Conservation (phyloP, 2,797 vertebrate genomes). For the Simalia tracyae region DNA sequence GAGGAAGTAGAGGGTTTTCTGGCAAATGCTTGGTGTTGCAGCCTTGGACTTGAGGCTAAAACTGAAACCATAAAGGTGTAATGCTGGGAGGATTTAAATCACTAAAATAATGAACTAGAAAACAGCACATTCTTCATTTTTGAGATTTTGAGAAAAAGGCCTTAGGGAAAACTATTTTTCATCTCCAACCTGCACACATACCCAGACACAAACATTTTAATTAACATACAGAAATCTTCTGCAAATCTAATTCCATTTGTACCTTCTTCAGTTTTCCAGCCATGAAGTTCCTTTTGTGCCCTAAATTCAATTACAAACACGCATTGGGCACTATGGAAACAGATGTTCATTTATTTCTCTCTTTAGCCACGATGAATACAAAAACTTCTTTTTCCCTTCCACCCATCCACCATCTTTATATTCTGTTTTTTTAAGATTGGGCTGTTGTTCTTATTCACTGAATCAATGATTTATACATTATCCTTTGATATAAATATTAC, state of each 20-base stretch:
- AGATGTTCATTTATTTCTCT: conserved; percentile 41
- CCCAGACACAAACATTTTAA: conserved; percentile 46
- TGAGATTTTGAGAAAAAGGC: conserved; percentile 45
- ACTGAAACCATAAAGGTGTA: conserved; percentile 61
- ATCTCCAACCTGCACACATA: conserved; percentile 63
- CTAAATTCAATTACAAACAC: conserved; percentile 69
- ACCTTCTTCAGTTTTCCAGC: conserved; percentile 72
- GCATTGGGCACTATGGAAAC: conserved; percentile 60
- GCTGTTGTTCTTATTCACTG: not conserved
- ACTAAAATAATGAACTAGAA: conserved; percentile 64
- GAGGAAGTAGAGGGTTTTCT: conserved; percentile 58
- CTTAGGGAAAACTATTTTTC: conserved; percentile 64
- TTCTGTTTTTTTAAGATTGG: not conserved
- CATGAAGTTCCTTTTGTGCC: conserved; percentile 69
- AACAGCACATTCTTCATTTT: conserved; percentile 66
- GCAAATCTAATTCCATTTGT: conserved; percentile 73
- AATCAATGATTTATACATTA: not conserved
- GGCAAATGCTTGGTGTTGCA: conserved; percentile 61
- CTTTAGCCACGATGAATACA: not conserved
- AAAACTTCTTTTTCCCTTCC: not conserved
- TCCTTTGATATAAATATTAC: not conserved
- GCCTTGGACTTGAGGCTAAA: conserved; percentile 69
- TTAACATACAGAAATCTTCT: conserved; percentile 68
- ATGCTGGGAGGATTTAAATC: conserved; percentile 46
- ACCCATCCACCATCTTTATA: not conserved